phyloP scores from a whole-genome alignment of 2,888 invertebrate genomes.

The Nymphalis c-album region DNA sequence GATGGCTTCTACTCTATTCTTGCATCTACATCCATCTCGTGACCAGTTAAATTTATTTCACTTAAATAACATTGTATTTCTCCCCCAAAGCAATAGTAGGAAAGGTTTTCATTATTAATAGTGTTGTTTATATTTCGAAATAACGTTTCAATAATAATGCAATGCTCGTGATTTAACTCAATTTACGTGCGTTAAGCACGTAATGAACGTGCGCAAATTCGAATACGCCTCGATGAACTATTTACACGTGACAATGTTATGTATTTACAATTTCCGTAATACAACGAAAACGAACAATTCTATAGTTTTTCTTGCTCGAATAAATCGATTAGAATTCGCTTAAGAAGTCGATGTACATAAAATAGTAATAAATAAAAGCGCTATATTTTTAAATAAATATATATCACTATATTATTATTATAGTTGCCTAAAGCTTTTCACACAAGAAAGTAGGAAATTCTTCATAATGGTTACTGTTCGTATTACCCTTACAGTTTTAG shows the following conservation, averaged over 20 bases:
- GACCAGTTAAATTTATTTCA: slow-evolving; percentile 41
- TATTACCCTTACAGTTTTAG: too few species aligned
- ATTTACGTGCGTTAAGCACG: slow-evolving; percentile 20
- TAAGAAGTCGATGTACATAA: neutral
- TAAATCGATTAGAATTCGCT: neutral
- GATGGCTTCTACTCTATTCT: slow-evolving; percentile 44
- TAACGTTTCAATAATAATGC: slow-evolving; percentile 9
- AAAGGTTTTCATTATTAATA: slow-evolving; percentile 15
- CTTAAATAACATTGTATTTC: neutral
- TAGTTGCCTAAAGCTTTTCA: too few species aligned
- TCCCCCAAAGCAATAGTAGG: neutral
- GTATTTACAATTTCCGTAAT: slow-evolving; percentile 12
- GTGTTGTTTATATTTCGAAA: slow-evolving; percentile 21
- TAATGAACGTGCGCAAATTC: slow-evolving; percentile 18
- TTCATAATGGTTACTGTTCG: too few species aligned
- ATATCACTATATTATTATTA: too few species aligned
- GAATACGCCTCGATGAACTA: neutral
- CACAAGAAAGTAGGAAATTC: too few species aligned
- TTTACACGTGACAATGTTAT: slow-evolving; percentile 12
- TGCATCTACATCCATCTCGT: slow-evolving; percentile 46
- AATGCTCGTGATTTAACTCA: slow-evolving; percentile 19
- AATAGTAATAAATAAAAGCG: neutral
- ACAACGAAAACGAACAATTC: neutral
- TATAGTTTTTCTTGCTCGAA: neutral
- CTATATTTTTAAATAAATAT: too few species aligned